Evolutionary conservation across 2,113 vertebrate species (phyloP).

Genomic region (Limanda limanda): DNA sequence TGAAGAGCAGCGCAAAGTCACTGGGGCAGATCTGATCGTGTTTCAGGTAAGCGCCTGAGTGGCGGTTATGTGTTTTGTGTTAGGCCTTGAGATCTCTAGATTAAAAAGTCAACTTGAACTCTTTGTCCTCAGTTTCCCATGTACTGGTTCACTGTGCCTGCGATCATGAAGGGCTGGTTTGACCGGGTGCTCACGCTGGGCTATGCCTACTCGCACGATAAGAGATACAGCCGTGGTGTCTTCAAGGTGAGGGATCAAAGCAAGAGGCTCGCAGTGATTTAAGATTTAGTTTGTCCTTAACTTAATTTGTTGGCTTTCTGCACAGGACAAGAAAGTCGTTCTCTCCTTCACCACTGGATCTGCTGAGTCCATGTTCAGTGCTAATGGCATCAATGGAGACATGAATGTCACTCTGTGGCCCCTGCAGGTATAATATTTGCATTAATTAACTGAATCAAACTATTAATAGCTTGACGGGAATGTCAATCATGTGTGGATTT

Average conservation of each 20-base stretch:
- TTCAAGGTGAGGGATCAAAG: slow-evolving; percentile 78
- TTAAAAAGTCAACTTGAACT: background rate
- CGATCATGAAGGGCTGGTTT: slow-evolving; percentile 88
- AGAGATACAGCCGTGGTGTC: slow-evolving; percentile 79
- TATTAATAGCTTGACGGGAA: background rate
- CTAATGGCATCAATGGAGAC: slow-evolving; percentile 85
- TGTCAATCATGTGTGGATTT: background rate
- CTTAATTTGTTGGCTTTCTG: background rate
- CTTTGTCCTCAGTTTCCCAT: slow-evolving; percentile 80
- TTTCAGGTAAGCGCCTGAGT: slow-evolving; percentile 81
- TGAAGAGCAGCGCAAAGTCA: slow-evolving; percentile 83
- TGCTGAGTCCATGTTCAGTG: slow-evolving; percentile 82
- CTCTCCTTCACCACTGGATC: slow-evolving; percentile 88
- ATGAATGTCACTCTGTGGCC: slow-evolving; percentile 88
- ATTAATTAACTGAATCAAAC: too few relatives aligned
- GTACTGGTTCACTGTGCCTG: slow-evolving; percentile 87
- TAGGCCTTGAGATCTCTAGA: background rate
- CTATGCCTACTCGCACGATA: slow-evolving; percentile 76
- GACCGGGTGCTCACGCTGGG: slow-evolving; percentile 81
- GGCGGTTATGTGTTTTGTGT: background rate
- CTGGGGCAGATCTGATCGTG: slow-evolving; percentile 83
- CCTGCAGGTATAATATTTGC: slow-evolving; percentile 78
- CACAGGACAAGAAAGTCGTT: slow-evolving; percentile 85
- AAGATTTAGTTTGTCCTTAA: background rate
- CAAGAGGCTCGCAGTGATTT: background rate